Evolutionary conservation across 2,797 vertebrate species (phyloP).

Genomic region (Phoebastria nigripes): DNA sequence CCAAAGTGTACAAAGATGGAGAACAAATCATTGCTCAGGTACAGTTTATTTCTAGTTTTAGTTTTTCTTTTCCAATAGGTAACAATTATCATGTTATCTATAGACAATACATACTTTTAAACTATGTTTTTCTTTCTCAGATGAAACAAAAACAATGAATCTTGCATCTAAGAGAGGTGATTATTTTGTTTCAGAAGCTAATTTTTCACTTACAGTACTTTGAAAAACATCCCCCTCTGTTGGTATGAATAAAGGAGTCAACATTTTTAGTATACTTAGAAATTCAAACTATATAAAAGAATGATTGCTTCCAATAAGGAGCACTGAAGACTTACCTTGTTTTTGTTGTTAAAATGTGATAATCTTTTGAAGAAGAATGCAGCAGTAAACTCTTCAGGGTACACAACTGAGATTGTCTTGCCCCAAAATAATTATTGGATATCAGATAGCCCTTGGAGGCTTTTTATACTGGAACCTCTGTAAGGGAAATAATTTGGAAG

Average conservation of each 20-base stretch:
- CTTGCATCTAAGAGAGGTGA: neutral
- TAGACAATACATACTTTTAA: neutral
- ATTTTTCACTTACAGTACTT: neutral
- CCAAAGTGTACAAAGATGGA: constrained; percentile 88
- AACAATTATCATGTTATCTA: neutral
- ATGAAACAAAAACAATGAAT: neutral
- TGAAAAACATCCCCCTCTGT: neutral
- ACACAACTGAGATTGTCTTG: neutral
- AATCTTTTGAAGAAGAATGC: neutral
- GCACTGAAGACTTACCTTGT: neutral
- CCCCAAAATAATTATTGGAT: neutral
- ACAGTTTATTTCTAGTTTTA: neutral
- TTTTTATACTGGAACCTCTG: neutral
- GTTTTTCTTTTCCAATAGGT: neutral
- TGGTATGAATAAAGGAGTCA: neutral
- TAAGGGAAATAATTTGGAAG: neutral
- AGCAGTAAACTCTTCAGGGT: neutral
- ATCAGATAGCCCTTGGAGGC: neutral
- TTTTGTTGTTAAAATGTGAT: neutral
- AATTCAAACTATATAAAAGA: neutral
- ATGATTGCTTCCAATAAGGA: neutral
- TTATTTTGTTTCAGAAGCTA: neutral
- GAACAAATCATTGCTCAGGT: constrained; percentile 99
- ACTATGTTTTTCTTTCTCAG: neutral
- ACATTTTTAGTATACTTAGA: neutral